Conservation (phyloP, 2,888 invertebrate genomes). For the Anorthoa munda region DNA sequence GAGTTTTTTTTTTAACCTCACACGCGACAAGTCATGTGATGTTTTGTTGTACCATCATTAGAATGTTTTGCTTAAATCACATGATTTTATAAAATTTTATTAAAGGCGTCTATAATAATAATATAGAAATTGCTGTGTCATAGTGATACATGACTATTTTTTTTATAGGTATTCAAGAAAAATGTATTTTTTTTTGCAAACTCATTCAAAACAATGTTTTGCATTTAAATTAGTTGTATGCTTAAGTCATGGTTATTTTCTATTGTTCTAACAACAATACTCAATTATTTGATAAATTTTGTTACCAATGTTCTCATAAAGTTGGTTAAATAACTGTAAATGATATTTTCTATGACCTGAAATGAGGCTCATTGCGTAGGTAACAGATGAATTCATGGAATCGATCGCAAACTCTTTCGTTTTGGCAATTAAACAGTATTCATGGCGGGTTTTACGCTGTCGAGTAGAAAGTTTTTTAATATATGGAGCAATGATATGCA, state of each 20-base stretch:
- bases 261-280: conserved; percentile 21
- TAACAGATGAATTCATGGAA: too few relatives aligned
- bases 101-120: neutral
- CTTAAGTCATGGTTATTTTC: conserved; percentile 25
- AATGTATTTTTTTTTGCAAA: conserved; percentile 1
- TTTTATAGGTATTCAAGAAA: too few relatives aligned
- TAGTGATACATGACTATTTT: neutral
- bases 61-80: neutral
- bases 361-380: too few relatives aligned
- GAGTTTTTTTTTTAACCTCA: conserved; percentile 1
- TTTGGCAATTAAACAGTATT: too few relatives aligned
- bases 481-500: too few relatives aligned
- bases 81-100: neutral
- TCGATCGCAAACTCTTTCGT: too few relatives aligned
- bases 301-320: neutral
- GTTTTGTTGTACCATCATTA: conserved; percentile 5
- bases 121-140: conserved; percentile 1
- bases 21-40: neutral
- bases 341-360: neutral
- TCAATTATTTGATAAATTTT: neutral
- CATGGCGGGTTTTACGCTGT: too few relatives aligned
- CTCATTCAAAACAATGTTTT: conserved; percentile 13
- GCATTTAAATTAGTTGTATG: conserved; percentile 10
- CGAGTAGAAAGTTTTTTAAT: too few relatives aligned
- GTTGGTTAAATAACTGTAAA: neutral